These are phyloP conservation scores for Pyrgus malvae DNA, from an alignment of 2,888 invertebrate genomes.

Conservation along the genomic window DNA sequence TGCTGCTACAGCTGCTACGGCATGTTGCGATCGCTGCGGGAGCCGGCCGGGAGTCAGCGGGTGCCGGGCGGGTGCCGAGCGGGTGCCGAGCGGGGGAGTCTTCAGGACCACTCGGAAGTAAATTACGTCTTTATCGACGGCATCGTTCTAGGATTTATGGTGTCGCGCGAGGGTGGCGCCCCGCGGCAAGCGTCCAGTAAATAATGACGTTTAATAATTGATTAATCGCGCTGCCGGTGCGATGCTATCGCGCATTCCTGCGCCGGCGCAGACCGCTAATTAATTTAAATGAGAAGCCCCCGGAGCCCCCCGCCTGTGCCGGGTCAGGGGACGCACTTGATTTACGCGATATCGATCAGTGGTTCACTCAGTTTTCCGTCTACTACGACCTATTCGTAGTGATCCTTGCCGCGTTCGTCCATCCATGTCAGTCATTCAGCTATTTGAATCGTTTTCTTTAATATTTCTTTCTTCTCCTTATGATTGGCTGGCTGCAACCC, in stretches of 20 bases:
- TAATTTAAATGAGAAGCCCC: slow-evolving; percentile 62
- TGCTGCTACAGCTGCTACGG: neutral
- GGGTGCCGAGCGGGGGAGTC: slow-evolving; percentile 1
- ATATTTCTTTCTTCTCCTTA: too few relatives aligned
- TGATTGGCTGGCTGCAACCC: too few relatives aligned
- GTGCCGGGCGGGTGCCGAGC: neutral
- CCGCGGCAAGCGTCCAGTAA: slow-evolving; percentile 44
- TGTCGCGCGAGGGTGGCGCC: slow-evolving; percentile 37
- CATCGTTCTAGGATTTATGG: slow-evolving; percentile 52
- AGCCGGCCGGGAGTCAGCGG: too few relatives aligned
- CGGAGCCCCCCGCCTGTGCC: slow-evolving; percentile 39
- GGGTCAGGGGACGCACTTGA: slow-evolving; percentile 38
- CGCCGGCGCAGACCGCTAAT: slow-evolving; percentile 55
- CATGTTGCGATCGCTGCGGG: neutral
- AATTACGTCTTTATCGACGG: slow-evolving; percentile 65
- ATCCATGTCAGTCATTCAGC: too few relatives aligned
- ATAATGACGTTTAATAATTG: slow-evolving; percentile 75
- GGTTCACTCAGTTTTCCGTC: neutral
- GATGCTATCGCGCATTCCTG: slow-evolving; percentile 50
- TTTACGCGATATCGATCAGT: slow-evolving; percentile 50
- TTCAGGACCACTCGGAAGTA: slow-evolving; percentile 45
- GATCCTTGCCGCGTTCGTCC: too few relatives aligned
- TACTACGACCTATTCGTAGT: slow-evolving; percentile 4
- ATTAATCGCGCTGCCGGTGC: slow-evolving; percentile 59
- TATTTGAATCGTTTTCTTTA: too few relatives aligned